These are phyloP conservation scores for Drosophila novamexicana DNA, from an alignment of 1,140 invertebrate genomes.

Conservation along the genomic window DNA sequence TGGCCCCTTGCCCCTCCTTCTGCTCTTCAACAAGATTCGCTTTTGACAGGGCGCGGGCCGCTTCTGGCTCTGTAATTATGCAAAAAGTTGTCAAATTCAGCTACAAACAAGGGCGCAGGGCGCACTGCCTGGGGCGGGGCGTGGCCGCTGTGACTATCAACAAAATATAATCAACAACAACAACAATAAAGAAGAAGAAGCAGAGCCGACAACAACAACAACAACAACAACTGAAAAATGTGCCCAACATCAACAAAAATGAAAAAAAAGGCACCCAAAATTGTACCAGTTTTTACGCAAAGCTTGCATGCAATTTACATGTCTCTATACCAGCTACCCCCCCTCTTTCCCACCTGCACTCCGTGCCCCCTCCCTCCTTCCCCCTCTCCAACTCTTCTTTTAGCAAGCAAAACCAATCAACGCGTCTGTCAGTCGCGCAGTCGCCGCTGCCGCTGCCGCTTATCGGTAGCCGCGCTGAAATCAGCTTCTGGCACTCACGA, in stretches of 20 bases:
- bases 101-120: conserved; percentile 21
- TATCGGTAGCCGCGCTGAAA: conserved; percentile 79
- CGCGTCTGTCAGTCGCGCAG: conserved; percentile 70
- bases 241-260: conserved; percentile 21
- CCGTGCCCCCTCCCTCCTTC: not conserved
- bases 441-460: conserved; percentile 41
- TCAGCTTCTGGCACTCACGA: conserved; percentile 84
- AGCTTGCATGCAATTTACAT: conserved; percentile 79
- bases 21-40: too few species aligned
- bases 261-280: conserved; percentile 43
- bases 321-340: conserved; percentile 46
- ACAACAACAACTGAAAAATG: conserved; percentile 6
- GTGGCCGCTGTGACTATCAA: conserved; percentile 65
- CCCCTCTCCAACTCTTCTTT: conserved; percentile 8
- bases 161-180: conserved; percentile 65
- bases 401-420: conserved; percentile 81
- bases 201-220: conserved; percentile 17
- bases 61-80: conserved; percentile 57
- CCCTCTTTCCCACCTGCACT: not conserved
- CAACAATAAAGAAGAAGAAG: not conserved
- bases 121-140: conserved; percentile 24
- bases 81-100: conserved; percentile 78
- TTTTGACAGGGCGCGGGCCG: conserved; percentile 16
- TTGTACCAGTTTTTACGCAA: conserved; percentile 59
- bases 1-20: too few species aligned